Evolutionary conservation across 2,113 vertebrate species (phyloP).

Genomic region (Hippocampus guttulatus): DNA sequence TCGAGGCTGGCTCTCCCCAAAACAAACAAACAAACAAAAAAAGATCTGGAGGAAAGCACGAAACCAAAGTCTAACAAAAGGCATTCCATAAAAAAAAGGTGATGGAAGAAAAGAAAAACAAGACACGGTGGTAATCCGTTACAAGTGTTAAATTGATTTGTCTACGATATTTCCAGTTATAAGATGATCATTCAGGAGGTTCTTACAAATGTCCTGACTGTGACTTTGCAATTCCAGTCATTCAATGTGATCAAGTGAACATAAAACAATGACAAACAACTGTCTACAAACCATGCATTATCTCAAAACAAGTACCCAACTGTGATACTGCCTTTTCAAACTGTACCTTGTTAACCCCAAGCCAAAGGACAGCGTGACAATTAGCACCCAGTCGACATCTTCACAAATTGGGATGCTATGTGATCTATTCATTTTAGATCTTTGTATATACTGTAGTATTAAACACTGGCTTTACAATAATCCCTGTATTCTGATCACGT

Average conservation of each 20-base stretch:
- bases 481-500: conserved; percentile 4
- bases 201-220: conserved; percentile 1
- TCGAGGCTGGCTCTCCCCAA: conserved; percentile 63
- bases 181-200: not conserved
- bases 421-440: not conserved
- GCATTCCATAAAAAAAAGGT: conserved; percentile 57
- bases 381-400: not conserved
- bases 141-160: conserved; percentile 20
- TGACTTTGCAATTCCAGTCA: not conserved
- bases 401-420: not conserved
- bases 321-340: conserved; percentile 8
- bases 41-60: conserved; percentile 13
- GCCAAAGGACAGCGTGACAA: not conserved
- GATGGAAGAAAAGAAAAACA: conserved; percentile 6
- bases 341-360: not conserved
- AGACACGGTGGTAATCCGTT: conserved; percentile 38
- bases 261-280: conserved; percentile 1
- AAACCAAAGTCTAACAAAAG: conserved; percentile 31
- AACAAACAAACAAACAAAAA: conserved; percentile 51
- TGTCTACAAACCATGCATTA: conserved; percentile 4
- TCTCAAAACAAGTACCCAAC: conserved; percentile 8
- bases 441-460: not conserved
- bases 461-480: not conserved
- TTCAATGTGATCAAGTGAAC: conserved; percentile 7
- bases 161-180: conserved; percentile 30